phyloP scores from a whole-genome alignment of 2,888 invertebrate genomes.

The Resseliella maxima region DNA sequence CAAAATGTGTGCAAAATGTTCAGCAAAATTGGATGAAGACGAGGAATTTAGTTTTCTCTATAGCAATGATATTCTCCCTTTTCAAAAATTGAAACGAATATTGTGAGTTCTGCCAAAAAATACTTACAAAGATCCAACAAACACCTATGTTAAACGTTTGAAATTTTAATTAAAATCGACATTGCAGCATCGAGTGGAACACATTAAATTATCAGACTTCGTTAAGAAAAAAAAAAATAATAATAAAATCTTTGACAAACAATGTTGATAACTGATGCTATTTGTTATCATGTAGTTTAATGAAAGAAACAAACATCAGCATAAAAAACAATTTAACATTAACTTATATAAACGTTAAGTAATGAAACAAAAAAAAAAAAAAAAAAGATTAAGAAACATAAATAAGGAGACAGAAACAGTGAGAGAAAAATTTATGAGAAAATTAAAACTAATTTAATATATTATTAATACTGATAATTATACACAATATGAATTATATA shows the following conservation, averaged over 20 bases:
- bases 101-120: no score
- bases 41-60: no score
- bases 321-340: background rate
- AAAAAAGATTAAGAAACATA: background rate
- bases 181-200: background rate
- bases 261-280: background rate
- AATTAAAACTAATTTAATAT: constrained; percentile 41
- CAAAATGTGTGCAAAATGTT: background rate
- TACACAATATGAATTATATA: constrained; percentile 38
- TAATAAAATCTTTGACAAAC: background rate
- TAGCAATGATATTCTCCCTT: no score
- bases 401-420: background rate
- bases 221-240: background rate
- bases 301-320: background rate
- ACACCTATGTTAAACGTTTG: no score
- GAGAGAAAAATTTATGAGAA: background rate
- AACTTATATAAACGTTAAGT: constrained; percentile 15
- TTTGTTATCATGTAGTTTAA: constrained; percentile 7
- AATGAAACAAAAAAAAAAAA: background rate
- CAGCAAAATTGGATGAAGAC: background rate
- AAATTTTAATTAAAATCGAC: background rate
- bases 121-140: no score
- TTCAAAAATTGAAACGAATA: no score
- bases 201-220: background rate
- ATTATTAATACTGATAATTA: constrained; percentile 51